Conservation (phyloP, 2,888 invertebrate genomes). For the Agonopterix arenella region DNA sequence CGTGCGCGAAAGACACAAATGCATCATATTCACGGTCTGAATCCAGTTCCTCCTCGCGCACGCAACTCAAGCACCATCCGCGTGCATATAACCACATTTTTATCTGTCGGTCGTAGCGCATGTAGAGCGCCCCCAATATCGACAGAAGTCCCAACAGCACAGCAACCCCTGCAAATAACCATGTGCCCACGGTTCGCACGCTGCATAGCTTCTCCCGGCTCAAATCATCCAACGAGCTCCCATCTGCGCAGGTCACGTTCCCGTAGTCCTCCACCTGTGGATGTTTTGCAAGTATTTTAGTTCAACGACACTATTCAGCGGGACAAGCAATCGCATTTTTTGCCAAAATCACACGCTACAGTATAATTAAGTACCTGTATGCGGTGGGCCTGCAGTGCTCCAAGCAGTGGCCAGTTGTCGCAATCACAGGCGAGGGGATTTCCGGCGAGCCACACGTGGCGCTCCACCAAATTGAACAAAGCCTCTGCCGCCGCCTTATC, state of each 20-base stretch:
- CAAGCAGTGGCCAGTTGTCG: slow-evolving; percentile 16
- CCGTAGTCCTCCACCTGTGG: not conserved
- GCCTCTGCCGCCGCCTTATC: not conserved
- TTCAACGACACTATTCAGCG: no score
- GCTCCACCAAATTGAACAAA: not conserved
- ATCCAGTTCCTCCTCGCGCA: slow-evolving; percentile 17
- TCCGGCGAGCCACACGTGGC: slow-evolving; percentile 7
- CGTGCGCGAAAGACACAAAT: slow-evolving; percentile 87
- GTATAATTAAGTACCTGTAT: not conserved
- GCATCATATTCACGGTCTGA: slow-evolving; percentile 79
- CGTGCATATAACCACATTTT: slow-evolving; percentile 19
- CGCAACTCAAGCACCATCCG: slow-evolving; percentile 12
- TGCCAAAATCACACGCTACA: no score
- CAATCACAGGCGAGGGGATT: slow-evolving; percentile 17
- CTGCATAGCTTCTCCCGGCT: not conserved
- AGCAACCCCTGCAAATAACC: not conserved
- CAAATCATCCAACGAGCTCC: not conserved
- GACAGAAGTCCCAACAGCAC: slow-evolving; percentile 12
- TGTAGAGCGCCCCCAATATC: slow-evolving; percentile 3
- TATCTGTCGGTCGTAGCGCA: slow-evolving; percentile 17
- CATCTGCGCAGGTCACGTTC: not conserved
- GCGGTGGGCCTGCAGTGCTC: slow-evolving; percentile 4
- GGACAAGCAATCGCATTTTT: no score
- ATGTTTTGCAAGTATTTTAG: slow-evolving; percentile 1
- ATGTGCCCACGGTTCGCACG: not conserved